Conservation (phyloP, 2,113 vertebrate species). For the Ochotona curzoniae region DNA sequence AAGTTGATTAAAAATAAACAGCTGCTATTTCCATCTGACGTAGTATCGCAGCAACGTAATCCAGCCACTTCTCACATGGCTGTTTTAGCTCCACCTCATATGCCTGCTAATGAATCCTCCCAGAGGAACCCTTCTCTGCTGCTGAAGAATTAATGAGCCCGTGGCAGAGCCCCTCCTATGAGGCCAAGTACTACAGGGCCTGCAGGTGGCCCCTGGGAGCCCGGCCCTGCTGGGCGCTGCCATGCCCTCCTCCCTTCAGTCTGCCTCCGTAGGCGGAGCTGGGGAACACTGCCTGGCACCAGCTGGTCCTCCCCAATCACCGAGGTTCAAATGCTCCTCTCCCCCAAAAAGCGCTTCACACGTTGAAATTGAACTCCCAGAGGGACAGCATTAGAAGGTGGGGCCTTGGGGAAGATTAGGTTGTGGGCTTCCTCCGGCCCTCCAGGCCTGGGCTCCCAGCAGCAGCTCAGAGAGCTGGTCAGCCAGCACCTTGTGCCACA, state of each 20-base stretch:
- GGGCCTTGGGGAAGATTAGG: background rate
- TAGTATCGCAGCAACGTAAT: background rate
- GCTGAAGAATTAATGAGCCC: background rate
- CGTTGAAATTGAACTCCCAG: background rate
- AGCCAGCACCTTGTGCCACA: background rate
- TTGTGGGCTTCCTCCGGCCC: background rate
- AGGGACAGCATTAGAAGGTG: background rate
- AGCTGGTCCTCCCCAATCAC: background rate
- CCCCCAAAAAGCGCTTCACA: background rate
- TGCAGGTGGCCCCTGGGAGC: background rate
- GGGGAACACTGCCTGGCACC: too few relatives aligned
- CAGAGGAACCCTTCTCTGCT: background rate
- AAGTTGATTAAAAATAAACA: conserved; percentile 29
- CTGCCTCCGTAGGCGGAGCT: too few relatives aligned
- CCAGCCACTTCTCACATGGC: background rate
- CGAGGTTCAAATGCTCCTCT: too few relatives aligned
- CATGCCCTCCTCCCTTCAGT: too few relatives aligned
- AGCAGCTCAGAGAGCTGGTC: background rate
- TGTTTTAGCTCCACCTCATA: background rate
- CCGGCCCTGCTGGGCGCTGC: too few relatives aligned
- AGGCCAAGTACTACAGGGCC: background rate
- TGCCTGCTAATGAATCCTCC: background rate
- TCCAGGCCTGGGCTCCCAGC: too few relatives aligned
- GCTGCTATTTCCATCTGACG: background rate
- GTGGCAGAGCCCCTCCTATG: background rate